phyloP scores from a whole-genome alignment of 2,113 vertebrate genomes.

The Lampris megalopsis region DNA sequence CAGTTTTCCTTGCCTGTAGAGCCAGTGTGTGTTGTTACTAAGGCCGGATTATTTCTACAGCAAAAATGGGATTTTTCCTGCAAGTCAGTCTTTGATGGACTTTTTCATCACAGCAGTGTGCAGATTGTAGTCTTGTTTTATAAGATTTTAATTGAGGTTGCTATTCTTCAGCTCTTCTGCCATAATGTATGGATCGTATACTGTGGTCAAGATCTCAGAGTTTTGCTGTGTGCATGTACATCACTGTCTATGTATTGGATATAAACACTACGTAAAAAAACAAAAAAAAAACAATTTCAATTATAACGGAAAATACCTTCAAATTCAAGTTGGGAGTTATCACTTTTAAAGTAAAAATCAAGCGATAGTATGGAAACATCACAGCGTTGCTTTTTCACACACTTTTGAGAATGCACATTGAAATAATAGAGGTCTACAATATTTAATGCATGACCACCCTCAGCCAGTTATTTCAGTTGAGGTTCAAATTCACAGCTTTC shows the following conservation, averaged over 20 bases:
- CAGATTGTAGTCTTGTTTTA: background rate
- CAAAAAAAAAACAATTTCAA: too few species aligned
- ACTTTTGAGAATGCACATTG: too few species aligned
- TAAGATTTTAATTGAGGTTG: background rate
- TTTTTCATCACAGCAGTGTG: background rate
- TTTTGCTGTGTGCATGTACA: too few species aligned
- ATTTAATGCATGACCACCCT: background rate
- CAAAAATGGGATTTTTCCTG: background rate
- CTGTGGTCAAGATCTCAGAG: too few species aligned
- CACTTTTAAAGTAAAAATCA: too few species aligned
- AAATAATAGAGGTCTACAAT: too few species aligned
- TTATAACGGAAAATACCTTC: too few species aligned
- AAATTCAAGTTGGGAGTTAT: too few species aligned
- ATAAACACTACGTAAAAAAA: too few species aligned
- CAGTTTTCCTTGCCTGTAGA: conserved; percentile 34
- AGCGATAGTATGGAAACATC: too few species aligned
- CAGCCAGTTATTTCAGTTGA: background rate
- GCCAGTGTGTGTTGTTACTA: conserved; percentile 13
- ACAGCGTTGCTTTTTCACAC: too few species aligned
- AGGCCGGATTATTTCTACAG: conserved; percentile 25
- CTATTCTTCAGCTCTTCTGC: background rate
- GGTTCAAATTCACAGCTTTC: background rate
- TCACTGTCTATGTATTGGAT: too few species aligned
- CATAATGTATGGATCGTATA: background rate
- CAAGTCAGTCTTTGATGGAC: conserved; percentile 22